Percentiles rank a stretch among this genome's conserved stretches.
These are phyloP conservation scores for Sceloporus undulatus DNA, from an alignment of 2,113 vertebrate species.

Conservation along the genomic window DNA sequence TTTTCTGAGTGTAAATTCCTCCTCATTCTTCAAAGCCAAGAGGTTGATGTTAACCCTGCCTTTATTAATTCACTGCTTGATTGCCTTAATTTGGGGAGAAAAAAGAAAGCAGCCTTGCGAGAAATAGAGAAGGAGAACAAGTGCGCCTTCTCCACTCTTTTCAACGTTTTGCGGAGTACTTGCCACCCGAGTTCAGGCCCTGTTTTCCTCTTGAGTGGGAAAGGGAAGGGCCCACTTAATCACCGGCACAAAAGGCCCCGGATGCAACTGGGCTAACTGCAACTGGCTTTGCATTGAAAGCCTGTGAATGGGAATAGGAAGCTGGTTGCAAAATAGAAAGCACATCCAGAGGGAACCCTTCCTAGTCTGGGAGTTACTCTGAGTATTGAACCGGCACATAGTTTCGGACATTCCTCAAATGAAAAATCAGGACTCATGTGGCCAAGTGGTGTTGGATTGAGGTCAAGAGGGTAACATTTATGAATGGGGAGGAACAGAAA, in stretches of 20 bases:
- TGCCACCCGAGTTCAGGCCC: background rate
- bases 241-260: conserved; percentile 30
- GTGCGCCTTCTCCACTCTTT: background rate
- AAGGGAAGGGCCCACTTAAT: background rate
- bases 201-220: background rate
- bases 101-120: background rate
- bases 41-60: too few species aligned
- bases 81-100: conserved; percentile 7
- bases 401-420: too few species aligned
- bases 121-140: background rate
- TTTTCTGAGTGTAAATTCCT: too few species aligned
- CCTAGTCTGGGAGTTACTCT: too few species aligned
- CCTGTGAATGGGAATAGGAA: conserved; percentile 3
- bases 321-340: too few species aligned
- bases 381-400: too few species aligned
- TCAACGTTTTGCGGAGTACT: background rate
- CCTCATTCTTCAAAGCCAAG: too few species aligned
- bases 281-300: conserved; percentile 40
- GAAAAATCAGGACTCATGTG: too few species aligned
- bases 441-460: too few species aligned
- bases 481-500: too few species aligned
- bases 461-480: too few species aligned
- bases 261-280: conserved; percentile 58
- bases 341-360: too few species aligned
- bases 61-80: background rate